Percentiles rank a stretch among this genome's conserved stretches.
Evolutionary conservation across 2,113 vertebrate genomes (phyloP).

Genomic region (Electrona antarctica): DNA sequence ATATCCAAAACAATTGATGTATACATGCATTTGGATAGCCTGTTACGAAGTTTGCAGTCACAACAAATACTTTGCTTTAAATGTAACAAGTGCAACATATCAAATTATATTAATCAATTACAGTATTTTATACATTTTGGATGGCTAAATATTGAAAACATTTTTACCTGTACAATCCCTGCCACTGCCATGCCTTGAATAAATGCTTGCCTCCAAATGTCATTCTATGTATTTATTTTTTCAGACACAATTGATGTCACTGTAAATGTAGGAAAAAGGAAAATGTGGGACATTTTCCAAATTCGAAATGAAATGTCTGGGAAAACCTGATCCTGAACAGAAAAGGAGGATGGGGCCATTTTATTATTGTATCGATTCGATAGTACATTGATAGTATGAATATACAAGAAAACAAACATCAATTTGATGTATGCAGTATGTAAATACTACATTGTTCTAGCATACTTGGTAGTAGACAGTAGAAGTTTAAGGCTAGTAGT

Average conservation of each 20-base stretch:
- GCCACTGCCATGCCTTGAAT: slow-evolving; percentile 67
- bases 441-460: too few species aligned
- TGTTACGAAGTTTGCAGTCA: slow-evolving; percentile 1
- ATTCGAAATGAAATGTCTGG: too few species aligned
- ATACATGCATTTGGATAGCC: not conserved
- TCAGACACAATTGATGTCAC: not conserved
- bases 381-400: too few species aligned
- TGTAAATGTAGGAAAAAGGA: too few species aligned
- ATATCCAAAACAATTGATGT: not conserved
- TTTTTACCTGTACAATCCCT: slow-evolving; percentile 43
- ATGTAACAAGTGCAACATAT: slow-evolving; percentile 17
- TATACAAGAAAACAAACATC: too few species aligned
- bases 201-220: slow-evolving; percentile 54
- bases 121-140: slow-evolving; percentile 54
- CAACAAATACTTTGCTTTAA: slow-evolving; percentile 3
- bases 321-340: too few species aligned
- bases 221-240: not conserved
- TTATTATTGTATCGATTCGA: too few species aligned
- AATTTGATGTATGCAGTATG: too few species aligned
- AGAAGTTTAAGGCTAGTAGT: too few species aligned
- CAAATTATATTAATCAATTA: slow-evolving; percentile 13
- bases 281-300: too few species aligned
- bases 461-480: too few species aligned
- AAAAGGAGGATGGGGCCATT: too few species aligned
- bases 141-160: slow-evolving; percentile 26